These are phyloP conservation scores for Neria commutata DNA, from an alignment of 2,888 invertebrate genomes.

Conservation along the genomic window DNA sequence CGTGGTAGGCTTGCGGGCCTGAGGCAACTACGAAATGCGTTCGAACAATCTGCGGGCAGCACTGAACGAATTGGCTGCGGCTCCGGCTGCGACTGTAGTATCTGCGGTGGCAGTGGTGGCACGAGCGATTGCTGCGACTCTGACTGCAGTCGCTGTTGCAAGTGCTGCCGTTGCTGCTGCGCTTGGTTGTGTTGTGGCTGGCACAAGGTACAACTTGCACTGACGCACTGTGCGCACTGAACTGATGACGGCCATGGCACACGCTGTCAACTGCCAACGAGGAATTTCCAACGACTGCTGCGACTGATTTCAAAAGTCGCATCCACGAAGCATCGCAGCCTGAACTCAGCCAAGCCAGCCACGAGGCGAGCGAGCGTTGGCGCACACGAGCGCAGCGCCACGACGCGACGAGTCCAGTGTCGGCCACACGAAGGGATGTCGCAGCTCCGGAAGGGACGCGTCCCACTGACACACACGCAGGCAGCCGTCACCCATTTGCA, in stretches of 20 bases:
- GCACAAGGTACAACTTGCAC: conserved; percentile 49
- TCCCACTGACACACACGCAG: conserved; percentile 17
- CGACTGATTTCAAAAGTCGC: conserved; percentile 28
- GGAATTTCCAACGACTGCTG: conserved; percentile 34
- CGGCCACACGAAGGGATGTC: conserved; percentile 3
- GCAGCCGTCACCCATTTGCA: neutral
- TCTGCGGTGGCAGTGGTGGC: conserved; percentile 10
- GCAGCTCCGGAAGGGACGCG: neutral
- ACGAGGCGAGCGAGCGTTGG: conserved; percentile 1
- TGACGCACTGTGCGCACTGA: conserved; percentile 57
- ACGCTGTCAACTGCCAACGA: conserved; percentile 42
- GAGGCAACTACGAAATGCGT: conserved; percentile 2
- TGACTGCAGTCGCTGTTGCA: conserved; percentile 5
- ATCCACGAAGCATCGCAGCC: conserved; percentile 20
- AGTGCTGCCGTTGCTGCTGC: conserved; percentile 4
- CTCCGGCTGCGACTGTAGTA: too few species aligned
- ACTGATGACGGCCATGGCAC: conserved; percentile 43
- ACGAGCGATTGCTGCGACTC: conserved; percentile 5
- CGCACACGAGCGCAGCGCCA: neutral
- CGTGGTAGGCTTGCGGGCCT: neutral
- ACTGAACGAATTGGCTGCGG: conserved; percentile 12
- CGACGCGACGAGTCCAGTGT: conserved; percentile 12
- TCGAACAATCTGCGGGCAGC: neutral
- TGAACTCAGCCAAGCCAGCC: neutral
- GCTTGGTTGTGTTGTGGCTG: conserved; percentile 13